phyloP scores from a whole-genome alignment of 2,797 vertebrate genomes.

The Eremophila alpestris region DNA sequence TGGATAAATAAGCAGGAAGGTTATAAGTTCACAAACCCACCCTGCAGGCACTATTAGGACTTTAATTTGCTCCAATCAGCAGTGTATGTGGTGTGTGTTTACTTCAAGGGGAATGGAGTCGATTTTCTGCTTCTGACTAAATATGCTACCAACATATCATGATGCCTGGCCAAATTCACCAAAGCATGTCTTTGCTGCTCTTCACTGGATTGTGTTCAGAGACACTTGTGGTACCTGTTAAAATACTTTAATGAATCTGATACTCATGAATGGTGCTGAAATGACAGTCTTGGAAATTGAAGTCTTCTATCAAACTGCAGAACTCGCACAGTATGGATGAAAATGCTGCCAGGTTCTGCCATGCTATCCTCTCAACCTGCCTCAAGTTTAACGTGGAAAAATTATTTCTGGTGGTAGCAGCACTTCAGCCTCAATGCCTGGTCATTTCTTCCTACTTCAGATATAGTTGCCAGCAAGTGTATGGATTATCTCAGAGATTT shows the following conservation, averaged over 20 bases:
- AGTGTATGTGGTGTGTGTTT: not conserved
- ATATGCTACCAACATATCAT: slow-evolving; percentile 40
- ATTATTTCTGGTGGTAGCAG: slow-evolving; percentile 20
- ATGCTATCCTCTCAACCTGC: not conserved
- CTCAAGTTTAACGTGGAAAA: slow-evolving; percentile 48
- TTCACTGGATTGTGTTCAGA: slow-evolving; percentile 44
- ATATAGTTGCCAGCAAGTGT: slow-evolving; percentile 18
- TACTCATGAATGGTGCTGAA: slow-evolving; percentile 59
- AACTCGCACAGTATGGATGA: slow-evolving; percentile 11
- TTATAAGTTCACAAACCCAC: slow-evolving; percentile 68
- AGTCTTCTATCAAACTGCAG: slow-evolving; percentile 52
- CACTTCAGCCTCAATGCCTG: slow-evolving; percentile 13
- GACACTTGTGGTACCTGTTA: slow-evolving; percentile 62
- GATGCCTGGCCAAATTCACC: slow-evolving; percentile 43
- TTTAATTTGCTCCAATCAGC: slow-evolving; percentile 68
- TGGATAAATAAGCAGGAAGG: slow-evolving; percentile 65
- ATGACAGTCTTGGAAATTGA: slow-evolving; percentile 62
- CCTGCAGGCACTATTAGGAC: slow-evolving; percentile 62
- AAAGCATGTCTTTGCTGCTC: slow-evolving; percentile 53
- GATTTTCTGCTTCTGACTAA: slow-evolving; percentile 56
- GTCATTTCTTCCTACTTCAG: slow-evolving; percentile 28
- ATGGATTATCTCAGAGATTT: slow-evolving; percentile 23
- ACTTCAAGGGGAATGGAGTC: slow-evolving; percentile 44
- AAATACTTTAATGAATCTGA: slow-evolving; percentile 66
- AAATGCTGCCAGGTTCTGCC: slow-evolving; percentile 35